Percentiles rank a stretch among this genome's conserved stretches.
These are phyloP conservation scores for Rutpela maculata DNA, from an alignment of 2,888 invertebrate species.

Conservation along the genomic window DNA sequence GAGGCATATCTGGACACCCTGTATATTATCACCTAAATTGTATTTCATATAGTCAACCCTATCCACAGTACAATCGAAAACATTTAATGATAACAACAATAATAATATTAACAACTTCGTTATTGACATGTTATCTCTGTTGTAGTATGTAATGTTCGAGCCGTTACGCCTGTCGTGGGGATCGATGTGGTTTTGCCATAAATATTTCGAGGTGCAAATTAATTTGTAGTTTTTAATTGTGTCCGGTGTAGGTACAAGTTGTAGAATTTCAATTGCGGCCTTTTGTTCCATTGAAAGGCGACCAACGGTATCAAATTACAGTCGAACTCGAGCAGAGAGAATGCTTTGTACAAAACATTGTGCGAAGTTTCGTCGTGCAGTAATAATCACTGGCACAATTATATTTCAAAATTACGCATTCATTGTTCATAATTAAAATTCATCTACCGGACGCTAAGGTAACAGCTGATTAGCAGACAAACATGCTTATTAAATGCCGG, in stretches of 20 bases:
- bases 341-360: constrained; percentile 52
- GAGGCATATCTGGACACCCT: too few relatives aligned
- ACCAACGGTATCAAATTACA: constrained; percentile 65
- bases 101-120: too few relatives aligned
- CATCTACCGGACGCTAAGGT: constrained; percentile 43
- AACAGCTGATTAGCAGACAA: constrained; percentile 57
- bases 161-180: constrained; percentile 10
- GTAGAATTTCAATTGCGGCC: constrained; percentile 62
- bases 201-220: constrained; percentile 53
- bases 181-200: constrained; percentile 35
- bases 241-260: constrained; percentile 58
- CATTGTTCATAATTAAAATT: constrained; percentile 44
- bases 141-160: not conserved
- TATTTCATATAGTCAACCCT: too few relatives aligned
- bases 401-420: constrained; percentile 39
- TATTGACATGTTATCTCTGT: not conserved
- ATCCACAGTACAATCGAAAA: too few relatives aligned
- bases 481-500: constrained; percentile 56
- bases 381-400: constrained; percentile 39
- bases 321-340: constrained; percentile 54
- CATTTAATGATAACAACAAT: too few relatives aligned
- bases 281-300: constrained; percentile 64
- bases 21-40: too few relatives aligned
- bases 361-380: constrained; percentile 42
- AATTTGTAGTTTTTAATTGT: constrained; percentile 63